These are phyloP conservation scores for Mirounga angustirostris DNA, from an alignment of 2,113 vertebrate genomes.

Conservation along the genomic window DNA sequence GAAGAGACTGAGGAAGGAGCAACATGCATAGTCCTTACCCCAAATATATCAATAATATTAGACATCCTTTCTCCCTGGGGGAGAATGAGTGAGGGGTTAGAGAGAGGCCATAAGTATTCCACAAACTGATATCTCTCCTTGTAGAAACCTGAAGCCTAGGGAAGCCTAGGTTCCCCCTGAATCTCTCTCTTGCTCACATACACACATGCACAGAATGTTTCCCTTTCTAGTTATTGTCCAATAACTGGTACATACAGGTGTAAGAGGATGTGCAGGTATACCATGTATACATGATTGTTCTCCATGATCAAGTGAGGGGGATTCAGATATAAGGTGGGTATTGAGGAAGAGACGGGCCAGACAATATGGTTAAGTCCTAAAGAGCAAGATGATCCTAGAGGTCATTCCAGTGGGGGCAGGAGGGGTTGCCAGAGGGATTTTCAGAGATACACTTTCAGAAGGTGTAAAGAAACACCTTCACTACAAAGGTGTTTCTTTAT, in stretches of 20 bases:
- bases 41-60: background rate
- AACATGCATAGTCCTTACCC: background rate
- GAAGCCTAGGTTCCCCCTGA: background rate
- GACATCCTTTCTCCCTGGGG: background rate
- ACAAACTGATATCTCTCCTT: background rate
- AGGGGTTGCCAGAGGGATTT: background rate
- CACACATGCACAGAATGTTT: background rate
- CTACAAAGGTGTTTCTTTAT: background rate
- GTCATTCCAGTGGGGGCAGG: background rate
- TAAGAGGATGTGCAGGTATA: background rate
- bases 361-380: background rate
- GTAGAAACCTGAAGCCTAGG: background rate
- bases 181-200: background rate
- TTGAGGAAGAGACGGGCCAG: background rate
- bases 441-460: too few relatives aligned
- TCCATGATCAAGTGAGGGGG: background rate
- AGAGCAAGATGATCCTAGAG: background rate
- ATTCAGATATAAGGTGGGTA: background rate
- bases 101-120: background rate
- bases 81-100: background rate
- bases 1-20: background rate
- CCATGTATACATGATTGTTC: background rate
- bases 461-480: too few relatives aligned
- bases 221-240: background rate
- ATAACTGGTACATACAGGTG: background rate